Conservation (phyloP, 2,888 invertebrate genomes). For the Branchinecta sandiegonensis region DNA sequence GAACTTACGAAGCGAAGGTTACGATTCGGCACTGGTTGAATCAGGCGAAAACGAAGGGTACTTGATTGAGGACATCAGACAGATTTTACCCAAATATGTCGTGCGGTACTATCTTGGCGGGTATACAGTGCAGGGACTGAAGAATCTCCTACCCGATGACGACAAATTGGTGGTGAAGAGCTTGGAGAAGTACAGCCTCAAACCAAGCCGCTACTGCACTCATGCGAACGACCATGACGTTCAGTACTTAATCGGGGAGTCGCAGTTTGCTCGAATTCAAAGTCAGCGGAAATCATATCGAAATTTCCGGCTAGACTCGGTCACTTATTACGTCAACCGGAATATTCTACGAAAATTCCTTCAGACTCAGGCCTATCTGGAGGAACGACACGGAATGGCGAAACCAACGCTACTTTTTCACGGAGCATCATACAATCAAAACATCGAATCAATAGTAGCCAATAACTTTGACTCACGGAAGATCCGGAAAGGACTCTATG, state of each 20-base stretch:
- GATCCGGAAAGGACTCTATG: background rate
- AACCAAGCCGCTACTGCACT: background rate
- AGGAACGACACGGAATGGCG: background rate
- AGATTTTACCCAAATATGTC: background rate
- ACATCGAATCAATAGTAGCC: background rate
- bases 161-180: background rate
- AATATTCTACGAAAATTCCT: background rate
- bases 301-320: slow-evolving; percentile 1
- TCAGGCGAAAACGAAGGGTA: background rate
- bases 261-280: slow-evolving; percentile 3
- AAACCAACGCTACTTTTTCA: slow-evolving; percentile 2
- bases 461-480: slow-evolving; percentile 4
- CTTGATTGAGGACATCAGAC: background rate
- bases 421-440: slow-evolving; percentile 3
- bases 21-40: background rate
- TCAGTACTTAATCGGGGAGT: slow-evolving; percentile 7
- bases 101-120: slow-evolving; percentile 1
- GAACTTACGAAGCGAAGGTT: background rate
- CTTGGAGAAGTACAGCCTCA: slow-evolving; percentile 3
- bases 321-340: background rate
- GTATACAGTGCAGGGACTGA: background rate
- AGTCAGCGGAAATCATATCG: background rate
- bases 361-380: background rate
- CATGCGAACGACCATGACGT: slow-evolving; percentile 6
- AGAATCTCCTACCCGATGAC: background rate